Conservation (phyloP, 2,888 invertebrate species). For the Diachrysia chrysitis region DNA sequence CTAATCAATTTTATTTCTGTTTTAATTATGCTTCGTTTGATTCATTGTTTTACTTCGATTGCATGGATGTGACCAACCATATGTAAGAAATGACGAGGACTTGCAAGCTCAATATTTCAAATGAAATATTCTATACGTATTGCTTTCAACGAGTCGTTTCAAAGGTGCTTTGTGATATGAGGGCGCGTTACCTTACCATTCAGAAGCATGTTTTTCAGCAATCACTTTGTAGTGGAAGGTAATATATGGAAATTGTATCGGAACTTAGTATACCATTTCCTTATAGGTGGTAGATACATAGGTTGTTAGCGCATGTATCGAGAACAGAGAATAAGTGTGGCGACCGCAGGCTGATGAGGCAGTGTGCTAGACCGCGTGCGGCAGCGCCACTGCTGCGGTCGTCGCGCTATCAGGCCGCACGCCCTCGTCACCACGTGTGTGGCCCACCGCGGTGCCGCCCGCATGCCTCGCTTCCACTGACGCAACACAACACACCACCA, state of each 20-base stretch:
- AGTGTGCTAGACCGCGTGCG: constrained; percentile 61
- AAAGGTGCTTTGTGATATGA: constrained; percentile 40
- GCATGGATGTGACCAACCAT: constrained; percentile 43
- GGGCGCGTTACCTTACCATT: constrained; percentile 44
- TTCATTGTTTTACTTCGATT: constrained; percentile 60
- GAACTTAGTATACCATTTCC: neutral
- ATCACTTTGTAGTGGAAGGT: constrained; percentile 10
- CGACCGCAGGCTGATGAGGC: constrained; percentile 69
- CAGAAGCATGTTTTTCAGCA: constrained; percentile 14
- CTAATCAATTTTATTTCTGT: constrained; percentile 27
- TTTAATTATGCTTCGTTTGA: constrained; percentile 62
- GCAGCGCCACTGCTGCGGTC: constrained; percentile 73
- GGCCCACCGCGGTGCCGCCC: constrained; percentile 58
- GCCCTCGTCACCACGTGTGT: constrained; percentile 67
- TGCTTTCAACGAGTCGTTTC: constrained; percentile 63
- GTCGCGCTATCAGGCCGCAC: constrained; percentile 54
- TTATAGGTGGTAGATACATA: constrained; percentile 13
- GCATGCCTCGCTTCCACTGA: constrained; percentile 59
- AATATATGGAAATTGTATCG: neutral
- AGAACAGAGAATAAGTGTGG: constrained; percentile 62
- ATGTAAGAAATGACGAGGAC: constrained; percentile 53
- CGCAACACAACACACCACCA: constrained; percentile 54
- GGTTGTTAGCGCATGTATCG: constrained; percentile 54
- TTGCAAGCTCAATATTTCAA: constrained; percentile 75
- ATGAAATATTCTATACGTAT: constrained; percentile 80